These are phyloP conservation scores for Scaptomyza montana DNA, from an alignment of 1,140 invertebrate genomes.

Conservation along the genomic window DNA sequence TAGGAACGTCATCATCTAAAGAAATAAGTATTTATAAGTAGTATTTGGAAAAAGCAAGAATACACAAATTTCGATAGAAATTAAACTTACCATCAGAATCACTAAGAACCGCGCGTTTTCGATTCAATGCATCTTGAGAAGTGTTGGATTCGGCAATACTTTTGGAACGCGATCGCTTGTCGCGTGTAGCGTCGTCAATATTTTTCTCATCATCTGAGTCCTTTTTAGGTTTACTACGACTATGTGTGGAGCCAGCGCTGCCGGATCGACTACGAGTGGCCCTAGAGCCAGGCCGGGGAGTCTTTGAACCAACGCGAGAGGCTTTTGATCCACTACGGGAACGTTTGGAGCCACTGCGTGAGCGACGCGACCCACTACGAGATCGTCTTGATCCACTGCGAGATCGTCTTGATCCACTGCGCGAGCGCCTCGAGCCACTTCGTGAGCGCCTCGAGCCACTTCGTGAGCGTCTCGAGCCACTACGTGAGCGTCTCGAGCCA, in stretches of 20 bases:
- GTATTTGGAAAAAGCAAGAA: too few relatives aligned
- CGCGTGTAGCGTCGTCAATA: conserved; percentile 30
- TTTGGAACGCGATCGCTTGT: conserved; percentile 74
- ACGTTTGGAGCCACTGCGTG: conserved; percentile 63
- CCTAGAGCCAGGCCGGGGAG: conserved; percentile 75
- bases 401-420: conserved; percentile 62
- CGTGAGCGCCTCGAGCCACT: conserved; percentile 82
- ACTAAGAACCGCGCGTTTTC: conserved; percentile 84
- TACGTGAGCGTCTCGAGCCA: conserved; percentile 73
- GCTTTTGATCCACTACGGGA: conserved; percentile 79
- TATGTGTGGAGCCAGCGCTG: conserved; percentile 58
- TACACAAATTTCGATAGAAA: neutral
- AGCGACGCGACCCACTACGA: conserved; percentile 79
- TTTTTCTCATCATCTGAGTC: conserved; percentile 45
- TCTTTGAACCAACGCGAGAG: conserved; percentile 83
- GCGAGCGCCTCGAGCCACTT: conserved; percentile 81
- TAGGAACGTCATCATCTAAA: conserved; percentile 53
- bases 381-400: conserved; percentile 82
- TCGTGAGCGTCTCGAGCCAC: conserved; percentile 66
- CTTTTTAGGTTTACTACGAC: conserved; percentile 27
- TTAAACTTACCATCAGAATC: conserved; percentile 85
- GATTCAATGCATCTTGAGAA: conserved; percentile 29
- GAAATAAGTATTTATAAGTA: neutral
- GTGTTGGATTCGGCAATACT: conserved; percentile 73
- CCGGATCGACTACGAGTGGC: conserved; percentile 73